Base-by-base conservation (phyloP, 2,888 invertebrate species). In the Ormyrus thymus region DNA sequence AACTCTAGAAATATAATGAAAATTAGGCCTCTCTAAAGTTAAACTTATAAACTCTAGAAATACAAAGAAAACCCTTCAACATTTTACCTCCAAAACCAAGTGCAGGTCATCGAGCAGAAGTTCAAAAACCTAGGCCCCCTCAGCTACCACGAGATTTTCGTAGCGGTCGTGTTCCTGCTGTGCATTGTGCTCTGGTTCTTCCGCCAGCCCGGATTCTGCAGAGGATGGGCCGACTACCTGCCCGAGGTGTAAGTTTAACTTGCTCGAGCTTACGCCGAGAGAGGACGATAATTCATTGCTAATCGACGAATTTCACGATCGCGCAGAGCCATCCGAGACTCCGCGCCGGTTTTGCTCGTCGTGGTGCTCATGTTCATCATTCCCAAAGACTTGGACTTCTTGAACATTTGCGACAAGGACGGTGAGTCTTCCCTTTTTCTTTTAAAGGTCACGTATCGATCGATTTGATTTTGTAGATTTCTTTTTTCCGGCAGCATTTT, bases 171-270 rank as follows among this genome's bases (percentile, higher is more conserved):
- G 4, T 93, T 93, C 83, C 65, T 90, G 0, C 9, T 90, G 1
- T 88, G 92, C 56, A 90, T 93, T 0, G 46, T 91, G 0, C 87
- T 93, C 6, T 93, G 93, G 93, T 87, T 93, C 79, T 91, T 92
- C 79, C 89, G 93, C 15, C 90, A 91, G 73, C 93, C 93, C 0
- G 91, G 92, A 70, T 91, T 93, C 78, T 88, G 93, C 0, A 87
- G 89, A 0, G 93, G 93, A 10, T 93, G 93, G 92, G 91, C 91
- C 1, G 86, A 88, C 66, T 15, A 86, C 0, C n/a, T 87, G 6
- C 82, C 83, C 2, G 69, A 80, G 3, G 74, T 83, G 86, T 87
- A 78, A 82, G 83, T 66, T 29, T 61, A 8, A 29, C 29, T 3
- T 29, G 0, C 45, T 45, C n/a, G 10, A 5, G 0, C 43, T 7